phyloP scores from a whole-genome alignment of 2,113 vertebrate genomes.

The Grammomys dolichurus region DNA sequence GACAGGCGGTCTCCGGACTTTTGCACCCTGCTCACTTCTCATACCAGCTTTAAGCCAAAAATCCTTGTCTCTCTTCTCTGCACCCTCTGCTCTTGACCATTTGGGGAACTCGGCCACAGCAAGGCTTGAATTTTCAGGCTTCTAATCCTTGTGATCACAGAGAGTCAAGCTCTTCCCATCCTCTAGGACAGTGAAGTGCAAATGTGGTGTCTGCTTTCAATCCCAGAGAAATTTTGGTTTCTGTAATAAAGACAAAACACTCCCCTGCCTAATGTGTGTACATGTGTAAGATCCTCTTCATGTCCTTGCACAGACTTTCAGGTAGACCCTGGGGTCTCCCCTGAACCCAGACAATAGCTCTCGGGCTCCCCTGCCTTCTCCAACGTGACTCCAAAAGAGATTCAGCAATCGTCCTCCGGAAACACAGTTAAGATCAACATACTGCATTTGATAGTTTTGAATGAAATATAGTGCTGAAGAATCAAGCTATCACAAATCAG shows the following conservation, averaged over 20 bases:
- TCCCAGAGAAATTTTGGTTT: background rate
- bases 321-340: background rate
- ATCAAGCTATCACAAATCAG: background rate
- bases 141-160: background rate
- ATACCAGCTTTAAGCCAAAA: background rate
- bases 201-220: background rate
- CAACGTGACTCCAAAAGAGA: background rate
- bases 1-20: background rate
- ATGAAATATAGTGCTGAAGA: background rate
- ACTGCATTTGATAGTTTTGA: background rate
- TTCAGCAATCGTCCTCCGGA: too few species aligned
- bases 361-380: background rate
- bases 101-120: background rate
- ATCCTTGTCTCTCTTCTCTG: background rate
- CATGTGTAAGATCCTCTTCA: background rate
- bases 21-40: background rate
- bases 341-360: background rate
- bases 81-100: background rate
- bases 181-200: too few species aligned
- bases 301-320: background rate
- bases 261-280: too few species aligned
- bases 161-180: background rate
- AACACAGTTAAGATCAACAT: fast-evolving
- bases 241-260: background rate
- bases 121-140: background rate